Evolutionary conservation across 2,888 invertebrate genomes (phyloP).

Genomic region (Cataglyphis livida): DNA sequence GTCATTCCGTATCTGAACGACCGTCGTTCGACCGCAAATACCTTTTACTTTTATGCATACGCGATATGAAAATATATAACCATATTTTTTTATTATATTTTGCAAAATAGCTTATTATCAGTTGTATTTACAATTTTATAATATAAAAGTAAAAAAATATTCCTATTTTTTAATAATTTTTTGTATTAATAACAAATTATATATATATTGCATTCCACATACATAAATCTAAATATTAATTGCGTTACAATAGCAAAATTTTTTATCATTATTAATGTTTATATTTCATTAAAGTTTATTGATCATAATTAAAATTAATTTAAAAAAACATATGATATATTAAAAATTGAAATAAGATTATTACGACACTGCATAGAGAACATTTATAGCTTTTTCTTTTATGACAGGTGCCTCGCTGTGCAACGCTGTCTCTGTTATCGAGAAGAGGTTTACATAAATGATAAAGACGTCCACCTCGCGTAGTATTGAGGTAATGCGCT

Average conservation of each 20-base stretch:
- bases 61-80: conserved; percentile 61
- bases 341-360: background rate
- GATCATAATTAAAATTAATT: background rate
- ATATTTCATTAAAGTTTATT: background rate
- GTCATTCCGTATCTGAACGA: conserved; percentile 78
- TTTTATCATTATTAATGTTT: background rate
- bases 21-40: conserved; percentile 66
- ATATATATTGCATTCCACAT: background rate
- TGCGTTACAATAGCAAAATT: background rate
- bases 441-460: conserved; percentile 59
- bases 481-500: conserved; percentile 38
- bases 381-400: conserved; percentile 25
- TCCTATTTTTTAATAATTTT: background rate
- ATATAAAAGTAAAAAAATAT: background rate
- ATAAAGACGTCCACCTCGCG: conserved; percentile 56
- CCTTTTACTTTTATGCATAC: conserved; percentile 60
- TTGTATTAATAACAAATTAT: background rate
- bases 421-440: conserved; percentile 45
- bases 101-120: background rate
- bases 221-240: background rate
- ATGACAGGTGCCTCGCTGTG: conserved; percentile 50
- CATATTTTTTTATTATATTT: conserved; percentile 68
- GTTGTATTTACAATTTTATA: background rate
- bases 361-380: background rate
- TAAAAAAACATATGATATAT: background rate